Base-by-base conservation (phyloP, 2,888 invertebrate species). In the Hirtodrosophila alboralis region DNA sequence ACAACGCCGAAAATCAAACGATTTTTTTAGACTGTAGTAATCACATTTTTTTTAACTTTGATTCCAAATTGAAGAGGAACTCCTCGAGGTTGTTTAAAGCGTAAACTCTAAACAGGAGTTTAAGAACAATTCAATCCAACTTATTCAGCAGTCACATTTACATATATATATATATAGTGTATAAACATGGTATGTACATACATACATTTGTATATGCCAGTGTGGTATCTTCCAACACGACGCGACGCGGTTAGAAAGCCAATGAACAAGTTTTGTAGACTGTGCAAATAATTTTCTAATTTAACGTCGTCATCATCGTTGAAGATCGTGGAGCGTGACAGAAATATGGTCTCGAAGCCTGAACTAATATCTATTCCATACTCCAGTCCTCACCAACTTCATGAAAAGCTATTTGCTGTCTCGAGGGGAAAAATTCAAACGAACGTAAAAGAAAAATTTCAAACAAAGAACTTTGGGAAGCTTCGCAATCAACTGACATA, bases 221-320 rank as follows among this genome's bases (percentile, higher is more conserved):
- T 73, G 58, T 48, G 51, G 28, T 41, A 33, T 40, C 34, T 38
- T 18, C 57, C 26, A n/a, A 18, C 45, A 33, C 18, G n/a, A 38
- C 47, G 53, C 58, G 36, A 49, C 66, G 43, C 30, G 65, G 62
- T 64, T 84, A 80, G 84, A 84, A 78, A 78, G 81, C 84, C 81
- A 81, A 74, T 81, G 78, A 78, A 78, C 78, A 84, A 84, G 78
- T 84, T 79, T 78, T 59, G 67, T 65, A 58, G 63, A 74, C 70
- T 76, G 67, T 71, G 84, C 84, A 81, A 71, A 78, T 81, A 77
- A 77, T 79, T 79, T 79, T 75, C 77, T 83, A 77, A 77, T 72
- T 83, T 78, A 48, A 71, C 52, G 78, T 78, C 51, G 62, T 65
- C 56, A 54, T 47, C 38, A 58, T 10, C 36, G 63, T 37, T 40